Evolutionary conservation across 1,140 invertebrate species (phyloP).

Genomic region (Danaus melanippus): DNA sequence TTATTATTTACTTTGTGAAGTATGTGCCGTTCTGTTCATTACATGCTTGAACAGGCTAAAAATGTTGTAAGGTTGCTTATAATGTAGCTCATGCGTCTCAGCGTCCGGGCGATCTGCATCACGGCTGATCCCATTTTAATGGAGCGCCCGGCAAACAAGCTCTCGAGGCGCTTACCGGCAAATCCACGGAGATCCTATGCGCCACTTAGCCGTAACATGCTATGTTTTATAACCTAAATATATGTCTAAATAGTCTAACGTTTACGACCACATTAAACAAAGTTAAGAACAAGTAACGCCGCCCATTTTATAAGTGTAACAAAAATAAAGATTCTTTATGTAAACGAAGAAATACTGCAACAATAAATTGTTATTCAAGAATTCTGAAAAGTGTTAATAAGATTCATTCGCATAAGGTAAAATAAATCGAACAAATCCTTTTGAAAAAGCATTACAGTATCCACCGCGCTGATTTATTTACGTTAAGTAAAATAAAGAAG

Average conservation of each 20-base stretch:
- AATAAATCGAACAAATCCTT: too few species aligned
- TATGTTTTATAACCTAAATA: slow-evolving; percentile 33
- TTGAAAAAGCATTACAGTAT: too few species aligned
- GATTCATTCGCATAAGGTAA: slow-evolving; percentile 2
- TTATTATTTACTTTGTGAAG: too few species aligned
- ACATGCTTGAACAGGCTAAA: too few species aligned
- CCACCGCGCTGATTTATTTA: too few species aligned
- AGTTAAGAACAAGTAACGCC: too few species aligned
- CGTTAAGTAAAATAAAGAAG: slow-evolving; percentile 3
- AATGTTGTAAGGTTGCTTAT: too few species aligned
- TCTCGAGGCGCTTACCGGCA: slow-evolving; percentile 62
- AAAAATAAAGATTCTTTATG: too few species aligned
- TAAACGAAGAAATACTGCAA: background rate
- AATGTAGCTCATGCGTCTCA: slow-evolving; percentile 11
- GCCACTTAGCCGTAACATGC: slow-evolving; percentile 55
- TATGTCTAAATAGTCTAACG: slow-evolving; percentile 8
- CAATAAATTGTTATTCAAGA: slow-evolving; percentile 3
- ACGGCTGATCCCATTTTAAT: slow-evolving; percentile 69
- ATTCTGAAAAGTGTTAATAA: slow-evolving; percentile 1
- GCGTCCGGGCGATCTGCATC: slow-evolving; percentile 64
- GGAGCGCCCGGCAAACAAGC: slow-evolving; percentile 68
- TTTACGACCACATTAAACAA: too few species aligned
- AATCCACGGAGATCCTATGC: slow-evolving; percentile 61
- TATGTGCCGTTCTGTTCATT: too few species aligned
- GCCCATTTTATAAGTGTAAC: too few species aligned